Conservation (phyloP, 2,113 vertebrate species). For the Plecturocebus donacophilus region DNA sequence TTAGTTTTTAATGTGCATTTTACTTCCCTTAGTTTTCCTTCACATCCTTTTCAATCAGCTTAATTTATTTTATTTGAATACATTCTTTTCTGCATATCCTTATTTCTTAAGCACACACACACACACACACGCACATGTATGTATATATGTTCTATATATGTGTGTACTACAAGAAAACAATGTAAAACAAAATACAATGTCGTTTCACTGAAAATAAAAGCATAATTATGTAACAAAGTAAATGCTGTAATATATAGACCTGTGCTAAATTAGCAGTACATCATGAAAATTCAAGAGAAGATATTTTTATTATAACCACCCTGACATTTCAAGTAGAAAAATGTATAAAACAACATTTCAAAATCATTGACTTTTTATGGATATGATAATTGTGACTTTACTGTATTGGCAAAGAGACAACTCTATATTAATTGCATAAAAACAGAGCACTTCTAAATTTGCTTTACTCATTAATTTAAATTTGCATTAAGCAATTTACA, state of each 20-base stretch:
- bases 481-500: constrained; percentile 77
- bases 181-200: not conserved
- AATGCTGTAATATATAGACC: not conserved
- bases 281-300: not conserved
- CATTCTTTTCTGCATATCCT: not conserved
- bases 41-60: not conserved
- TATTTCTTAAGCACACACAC: not conserved
- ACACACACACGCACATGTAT: no score
- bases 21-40: not conserved
- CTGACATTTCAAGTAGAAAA: not conserved
- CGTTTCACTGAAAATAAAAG: not conserved
- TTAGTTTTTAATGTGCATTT: not conserved
- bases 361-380: not conserved
- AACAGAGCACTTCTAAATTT: constrained; percentile 54
- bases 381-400: not conserved
- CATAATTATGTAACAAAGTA: not conserved
- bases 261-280: not conserved
- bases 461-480: constrained; percentile 77
- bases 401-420: not conserved
- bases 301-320: not conserved
- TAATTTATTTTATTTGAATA: not conserved
- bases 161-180: not conserved
- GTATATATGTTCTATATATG: not conserved
- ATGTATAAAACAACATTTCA: not conserved
- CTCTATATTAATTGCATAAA: constrained; percentile 2